Percentiles rank a stretch among this genome's conserved stretches.
Evolutionary conservation across 2,113 vertebrate species (phyloP).

Genomic region (Lycaon pictus): DNA sequence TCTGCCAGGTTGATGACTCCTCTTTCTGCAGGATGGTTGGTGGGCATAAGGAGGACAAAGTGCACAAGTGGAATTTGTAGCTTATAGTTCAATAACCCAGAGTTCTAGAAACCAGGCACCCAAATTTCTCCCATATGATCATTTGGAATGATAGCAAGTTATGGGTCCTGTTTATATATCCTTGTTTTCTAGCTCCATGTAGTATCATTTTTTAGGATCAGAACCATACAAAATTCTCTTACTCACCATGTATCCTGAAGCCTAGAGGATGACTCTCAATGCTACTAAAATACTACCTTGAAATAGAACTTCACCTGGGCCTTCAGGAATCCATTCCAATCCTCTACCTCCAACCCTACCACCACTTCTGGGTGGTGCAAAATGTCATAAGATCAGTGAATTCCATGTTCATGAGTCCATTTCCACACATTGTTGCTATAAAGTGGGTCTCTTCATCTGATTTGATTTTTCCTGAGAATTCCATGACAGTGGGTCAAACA

Average conservation of each 20-base stretch:
- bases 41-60: not conserved
- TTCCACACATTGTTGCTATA: not conserved
- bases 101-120: not conserved
- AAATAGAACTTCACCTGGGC: not conserved
- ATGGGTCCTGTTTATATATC: not conserved
- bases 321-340: not conserved
- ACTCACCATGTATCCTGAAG: not conserved
- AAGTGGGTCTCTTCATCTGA: not conserved
- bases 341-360: not conserved
- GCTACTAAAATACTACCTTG: not conserved
- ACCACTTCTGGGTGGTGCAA: not conserved
- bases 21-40: not conserved
- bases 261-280: not conserved
- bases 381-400: not conserved
- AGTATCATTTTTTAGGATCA: not conserved
- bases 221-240: not conserved
- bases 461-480: not conserved
- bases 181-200: not conserved
- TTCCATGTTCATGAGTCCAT: not conserved
- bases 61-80: not conserved
- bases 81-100: not conserved
- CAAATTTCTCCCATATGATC: not conserved
- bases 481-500: not conserved
- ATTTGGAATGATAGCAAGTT: not conserved
- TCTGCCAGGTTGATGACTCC: not conserved